phyloP scores from a whole-genome alignment of 2,888 invertebrate species.

The Dynastes hyllus region DNA sequence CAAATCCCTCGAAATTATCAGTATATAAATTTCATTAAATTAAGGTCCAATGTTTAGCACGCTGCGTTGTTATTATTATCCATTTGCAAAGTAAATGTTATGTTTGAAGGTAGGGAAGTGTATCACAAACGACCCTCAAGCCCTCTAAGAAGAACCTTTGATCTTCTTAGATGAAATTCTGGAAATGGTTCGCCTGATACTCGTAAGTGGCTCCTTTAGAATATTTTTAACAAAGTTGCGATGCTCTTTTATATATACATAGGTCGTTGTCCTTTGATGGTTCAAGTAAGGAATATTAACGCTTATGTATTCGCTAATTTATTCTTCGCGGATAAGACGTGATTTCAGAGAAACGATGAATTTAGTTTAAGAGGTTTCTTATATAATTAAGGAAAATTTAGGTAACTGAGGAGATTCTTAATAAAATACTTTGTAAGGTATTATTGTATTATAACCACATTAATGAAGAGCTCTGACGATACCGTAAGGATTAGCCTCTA shows the following conservation, averaged over 20 bases:
- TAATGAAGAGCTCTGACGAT: too few relatives aligned
- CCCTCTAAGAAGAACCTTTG: constrained; percentile 20
- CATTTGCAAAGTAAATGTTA: constrained; percentile 18
- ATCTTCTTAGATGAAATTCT: constrained; percentile 30
- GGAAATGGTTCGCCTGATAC: constrained; percentile 4
- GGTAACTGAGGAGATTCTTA: too few relatives aligned
- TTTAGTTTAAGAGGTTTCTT: too few relatives aligned
- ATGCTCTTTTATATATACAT: constrained; percentile 3
- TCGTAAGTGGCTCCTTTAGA: constrained; percentile 20
- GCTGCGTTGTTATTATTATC: constrained; percentile 12
- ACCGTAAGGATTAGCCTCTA: too few relatives aligned
- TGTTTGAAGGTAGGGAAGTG: constrained; percentile 15
- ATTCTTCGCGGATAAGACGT: neutral
- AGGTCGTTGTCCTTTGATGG: neutral
- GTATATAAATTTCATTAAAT: constrained; percentile 29
- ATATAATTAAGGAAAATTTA: too few relatives aligned
- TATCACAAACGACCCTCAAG: constrained; percentile 19
- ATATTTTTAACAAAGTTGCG: constrained; percentile 19
- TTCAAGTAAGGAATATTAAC: neutral
- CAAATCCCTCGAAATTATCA: constrained; percentile 14
- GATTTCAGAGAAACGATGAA: too few relatives aligned
- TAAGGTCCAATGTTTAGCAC: constrained; percentile 20
- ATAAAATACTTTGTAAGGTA: too few relatives aligned
- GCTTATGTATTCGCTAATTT: neutral
- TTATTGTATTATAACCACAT: too few relatives aligned